Evolutionary conservation across 2,888 invertebrate species (phyloP).

Genomic region (Drepanosiphum platanoidis): DNA sequence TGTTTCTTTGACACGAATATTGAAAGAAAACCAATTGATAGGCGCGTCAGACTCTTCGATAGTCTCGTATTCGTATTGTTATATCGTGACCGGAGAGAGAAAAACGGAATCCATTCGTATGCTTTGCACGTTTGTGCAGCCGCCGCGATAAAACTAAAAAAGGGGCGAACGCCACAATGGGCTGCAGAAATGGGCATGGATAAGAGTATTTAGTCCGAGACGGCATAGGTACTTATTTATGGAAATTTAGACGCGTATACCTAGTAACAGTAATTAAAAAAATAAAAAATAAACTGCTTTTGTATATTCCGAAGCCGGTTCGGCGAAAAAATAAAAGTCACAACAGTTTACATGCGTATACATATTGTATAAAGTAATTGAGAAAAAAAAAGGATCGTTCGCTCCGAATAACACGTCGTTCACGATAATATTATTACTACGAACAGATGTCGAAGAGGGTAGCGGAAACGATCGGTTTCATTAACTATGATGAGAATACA

Average conservation of each 20-base stretch:
- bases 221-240: background rate
- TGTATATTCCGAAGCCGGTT: background rate
- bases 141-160: background rate
- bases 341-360: background rate
- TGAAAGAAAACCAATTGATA: background rate
- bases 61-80: background rate
- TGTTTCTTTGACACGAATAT: background rate
- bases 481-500: no score
- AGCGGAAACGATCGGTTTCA: no score
- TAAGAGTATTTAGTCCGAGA: background rate
- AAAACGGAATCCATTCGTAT: constrained; percentile 21
- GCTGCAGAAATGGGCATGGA: background rate
- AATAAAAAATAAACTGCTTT: background rate
- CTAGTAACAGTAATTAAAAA: background rate
- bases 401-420: background rate
- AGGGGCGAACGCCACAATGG: constrained; percentile 9
- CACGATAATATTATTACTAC: background rate
- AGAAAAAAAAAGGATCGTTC: background rate
- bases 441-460: no score
- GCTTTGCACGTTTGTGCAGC: constrained; percentile 30
- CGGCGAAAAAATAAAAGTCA: background rate
- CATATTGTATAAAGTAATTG: no score
- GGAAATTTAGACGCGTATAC: background rate
- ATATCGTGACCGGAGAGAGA: background rate
- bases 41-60: background rate